phyloP scores from a whole-genome alignment of 2,797 vertebrate species.

The Nyctibius grandis region DNA sequence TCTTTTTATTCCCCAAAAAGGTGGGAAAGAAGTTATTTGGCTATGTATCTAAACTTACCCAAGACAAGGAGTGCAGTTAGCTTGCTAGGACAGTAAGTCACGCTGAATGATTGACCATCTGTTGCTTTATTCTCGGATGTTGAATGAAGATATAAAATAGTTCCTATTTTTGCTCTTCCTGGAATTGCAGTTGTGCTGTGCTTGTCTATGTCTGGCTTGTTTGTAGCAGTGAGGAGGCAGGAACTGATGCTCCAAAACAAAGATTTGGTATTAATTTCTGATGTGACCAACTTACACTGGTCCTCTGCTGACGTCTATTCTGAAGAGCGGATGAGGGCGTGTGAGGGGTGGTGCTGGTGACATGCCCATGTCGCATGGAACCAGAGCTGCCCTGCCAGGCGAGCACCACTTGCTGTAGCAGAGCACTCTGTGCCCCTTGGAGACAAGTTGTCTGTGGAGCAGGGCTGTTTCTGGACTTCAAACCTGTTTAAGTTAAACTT shows the following conservation, averaged over 20 bases:
- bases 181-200: background rate
- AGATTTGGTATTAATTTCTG: background rate
- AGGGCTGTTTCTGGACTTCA: background rate
- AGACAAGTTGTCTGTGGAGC: background rate
- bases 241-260: background rate
- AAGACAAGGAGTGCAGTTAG: background rate
- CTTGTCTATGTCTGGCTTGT: background rate
- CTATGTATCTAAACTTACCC: background rate
- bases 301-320: background rate
- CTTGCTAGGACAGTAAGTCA: background rate
- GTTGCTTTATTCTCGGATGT: background rate
- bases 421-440: background rate
- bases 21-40: background rate
- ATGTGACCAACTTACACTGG: background rate
- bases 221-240: background rate
- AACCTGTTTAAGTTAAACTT: background rate
- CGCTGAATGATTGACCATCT: background rate
- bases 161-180: background rate
- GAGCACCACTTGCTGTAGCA: background rate
- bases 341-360: background rate
- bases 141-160: background rate
- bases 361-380: fast-evolving
- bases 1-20: background rate
- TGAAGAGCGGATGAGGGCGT: background rate
- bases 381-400: background rate